These are phyloP conservation scores for Mythimna impura DNA, from an alignment of 2,888 invertebrate genomes.

Conservation along the genomic window DNA sequence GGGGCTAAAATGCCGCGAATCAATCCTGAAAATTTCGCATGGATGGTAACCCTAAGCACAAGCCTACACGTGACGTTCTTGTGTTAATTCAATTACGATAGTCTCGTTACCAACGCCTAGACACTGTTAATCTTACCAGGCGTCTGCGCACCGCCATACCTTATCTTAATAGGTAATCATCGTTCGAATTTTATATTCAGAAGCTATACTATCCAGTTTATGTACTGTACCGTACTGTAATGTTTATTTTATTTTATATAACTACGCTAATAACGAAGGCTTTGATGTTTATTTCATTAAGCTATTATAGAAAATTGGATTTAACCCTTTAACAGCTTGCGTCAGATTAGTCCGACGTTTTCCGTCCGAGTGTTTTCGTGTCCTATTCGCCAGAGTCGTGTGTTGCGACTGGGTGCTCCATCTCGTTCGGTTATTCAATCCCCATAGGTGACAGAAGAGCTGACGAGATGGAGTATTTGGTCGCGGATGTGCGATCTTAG, in stretches of 20 bases:
- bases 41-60: conserved; percentile 29
- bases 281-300: conserved; percentile 14
- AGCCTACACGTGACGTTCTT: conserved; percentile 65
- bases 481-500: too few species aligned
- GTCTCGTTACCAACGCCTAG: conserved; percentile 62
- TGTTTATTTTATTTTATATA: conserved; percentile 20
- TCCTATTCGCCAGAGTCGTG: too few species aligned
- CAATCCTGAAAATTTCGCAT: too few species aligned
- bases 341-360: too few species aligned
- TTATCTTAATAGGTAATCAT: conserved; percentile 56
- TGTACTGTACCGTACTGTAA: conserved; percentile 19
- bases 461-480: too few species aligned
- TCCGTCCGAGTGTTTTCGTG: too few species aligned
- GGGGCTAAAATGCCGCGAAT: background rate
- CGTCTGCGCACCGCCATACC: conserved; percentile 37
- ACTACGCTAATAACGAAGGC: background rate
- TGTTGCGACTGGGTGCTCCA: too few species aligned
- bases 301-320: background rate
- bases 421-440: too few species aligned
- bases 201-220: conserved; percentile 24
- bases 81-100: conserved; percentile 71
- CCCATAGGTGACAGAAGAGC: too few species aligned
- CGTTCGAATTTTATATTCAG: conserved; percentile 25
- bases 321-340: background rate
- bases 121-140: conserved; percentile 54